A percentile compares a stretch with the other conserved stretches of the same genome.
Evolutionary conservation across 2,113 vertebrate species (phyloP).

Genomic region (Ascaphus truei): DNA sequence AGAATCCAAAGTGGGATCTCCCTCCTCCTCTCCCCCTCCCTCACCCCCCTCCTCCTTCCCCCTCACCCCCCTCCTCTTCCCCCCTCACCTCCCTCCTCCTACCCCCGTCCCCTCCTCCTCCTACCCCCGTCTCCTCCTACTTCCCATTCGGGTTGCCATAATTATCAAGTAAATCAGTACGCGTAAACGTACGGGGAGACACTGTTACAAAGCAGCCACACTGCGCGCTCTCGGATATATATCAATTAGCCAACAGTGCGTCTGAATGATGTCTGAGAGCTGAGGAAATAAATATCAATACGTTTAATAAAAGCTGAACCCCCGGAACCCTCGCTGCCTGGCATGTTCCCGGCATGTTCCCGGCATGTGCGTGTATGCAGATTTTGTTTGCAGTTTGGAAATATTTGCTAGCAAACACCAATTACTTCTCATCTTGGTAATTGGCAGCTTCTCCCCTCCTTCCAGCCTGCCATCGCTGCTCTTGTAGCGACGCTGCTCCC

Average conservation of each 20-base stretch:
- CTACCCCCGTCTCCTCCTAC: too few relatives aligned
- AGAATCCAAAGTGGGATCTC: conserved; percentile 26
- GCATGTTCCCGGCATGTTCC: too few relatives aligned
- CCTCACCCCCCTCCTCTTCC: neutral
- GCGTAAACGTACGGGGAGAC: conserved; percentile 11
- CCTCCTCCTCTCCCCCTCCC: conserved; percentile 2
- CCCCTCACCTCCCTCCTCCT: conserved; percentile 3
- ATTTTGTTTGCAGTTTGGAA: conserved; percentile 34
- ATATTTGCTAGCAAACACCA: conserved; percentile 37
- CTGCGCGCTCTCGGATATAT: conserved; percentile 17
- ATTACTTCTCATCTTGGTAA: conserved; percentile 38
- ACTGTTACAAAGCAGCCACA: conserved; percentile 9
- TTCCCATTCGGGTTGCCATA: conserved; percentile 19
- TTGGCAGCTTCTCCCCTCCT: conserved; percentile 31
- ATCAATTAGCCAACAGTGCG: conserved; percentile 25
- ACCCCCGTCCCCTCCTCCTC: too few relatives aligned
- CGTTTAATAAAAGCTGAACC: neutral
- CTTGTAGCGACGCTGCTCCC: neutral
- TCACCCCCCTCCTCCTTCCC: too few relatives aligned
- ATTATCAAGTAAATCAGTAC: conserved; percentile 25
- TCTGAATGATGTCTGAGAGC: neutral
- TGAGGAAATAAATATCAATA: neutral
- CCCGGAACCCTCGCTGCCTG: neutral
- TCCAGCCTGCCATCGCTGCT: conserved; percentile 23
- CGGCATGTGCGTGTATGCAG: conserved; percentile 24